Evolutionary conservation across 2,888 invertebrate species (phyloP).

Genomic region (Alloplasta piceator): DNA sequence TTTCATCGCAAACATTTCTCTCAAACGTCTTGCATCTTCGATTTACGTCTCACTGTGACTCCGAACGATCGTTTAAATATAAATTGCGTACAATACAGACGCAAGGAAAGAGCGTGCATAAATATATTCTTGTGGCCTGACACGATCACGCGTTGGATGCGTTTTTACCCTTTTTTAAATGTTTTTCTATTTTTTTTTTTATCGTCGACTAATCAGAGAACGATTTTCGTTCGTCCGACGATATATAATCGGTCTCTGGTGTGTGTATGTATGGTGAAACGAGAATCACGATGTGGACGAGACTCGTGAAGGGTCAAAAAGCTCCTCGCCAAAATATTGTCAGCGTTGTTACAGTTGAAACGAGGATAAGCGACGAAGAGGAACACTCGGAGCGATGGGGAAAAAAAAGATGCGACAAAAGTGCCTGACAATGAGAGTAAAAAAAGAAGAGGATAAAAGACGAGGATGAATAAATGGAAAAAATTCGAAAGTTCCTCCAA

Average conservation of each 20-base stretch:
- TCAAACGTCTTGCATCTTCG: slow-evolving; percentile 69
- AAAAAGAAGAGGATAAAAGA: slow-evolving; percentile 52
- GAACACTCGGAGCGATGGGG: slow-evolving; percentile 8
- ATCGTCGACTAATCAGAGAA: slow-evolving; percentile 44
- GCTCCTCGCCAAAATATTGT: slow-evolving; percentile 2
- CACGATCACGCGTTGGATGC: slow-evolving; percentile 50
- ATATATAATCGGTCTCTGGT: slow-evolving; percentile 64
- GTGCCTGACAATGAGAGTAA: slow-evolving; percentile 54
- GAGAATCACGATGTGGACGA: slow-evolving; percentile 60
- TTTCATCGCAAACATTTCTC: too few species aligned
- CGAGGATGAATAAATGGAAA: slow-evolving; percentile 17
- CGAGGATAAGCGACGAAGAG: slow-evolving; percentile 44
- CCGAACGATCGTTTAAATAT: slow-evolving; percentile 71
- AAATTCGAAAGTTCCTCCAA: not conserved
- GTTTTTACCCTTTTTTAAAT: slow-evolving; percentile 33
- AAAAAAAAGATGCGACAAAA: slow-evolving; percentile 53
- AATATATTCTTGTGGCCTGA: slow-evolving; percentile 10
- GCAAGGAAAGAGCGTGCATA: slow-evolving; percentile 15
- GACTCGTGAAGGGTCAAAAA: slow-evolving; percentile 11
- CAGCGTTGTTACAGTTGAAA: slow-evolving; percentile 36
- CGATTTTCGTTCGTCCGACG: slow-evolving; percentile 73
- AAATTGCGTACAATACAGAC: slow-evolving; percentile 36
- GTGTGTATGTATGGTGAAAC: slow-evolving; percentile 71
- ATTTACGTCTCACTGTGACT: slow-evolving; percentile 75
- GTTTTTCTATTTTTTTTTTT: slow-evolving; percentile 33